A percentile compares a stretch with the other conserved stretches of the same genome.
Conservation (phyloP, 2,888 invertebrate genomes). For the Amphipyra berbera region DNA sequence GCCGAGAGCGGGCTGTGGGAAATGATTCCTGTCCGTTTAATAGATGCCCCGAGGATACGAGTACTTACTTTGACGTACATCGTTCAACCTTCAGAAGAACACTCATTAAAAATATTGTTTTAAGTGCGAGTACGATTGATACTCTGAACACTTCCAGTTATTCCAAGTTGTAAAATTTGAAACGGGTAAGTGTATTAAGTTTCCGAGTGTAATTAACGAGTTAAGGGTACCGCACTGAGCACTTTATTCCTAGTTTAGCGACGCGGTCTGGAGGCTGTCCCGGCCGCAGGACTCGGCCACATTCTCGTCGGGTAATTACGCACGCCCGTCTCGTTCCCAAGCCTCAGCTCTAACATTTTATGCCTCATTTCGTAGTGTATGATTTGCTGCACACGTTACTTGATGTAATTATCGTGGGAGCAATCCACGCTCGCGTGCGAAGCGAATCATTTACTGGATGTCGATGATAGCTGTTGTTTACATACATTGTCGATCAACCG, state of each 20-base stretch:
- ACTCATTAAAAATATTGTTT: slow-evolving; percentile 69
- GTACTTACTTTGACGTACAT: slow-evolving; percentile 71
- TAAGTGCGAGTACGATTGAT: slow-evolving; percentile 56
- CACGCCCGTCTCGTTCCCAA: slow-evolving; percentile 85
- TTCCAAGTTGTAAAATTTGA: slow-evolving; percentile 66
- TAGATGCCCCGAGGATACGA: slow-evolving; percentile 83
- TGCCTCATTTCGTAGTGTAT: slow-evolving; percentile 86
- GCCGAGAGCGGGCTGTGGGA: slow-evolving; percentile 86
- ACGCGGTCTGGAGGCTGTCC: slow-evolving; percentile 73
- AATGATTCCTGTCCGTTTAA: slow-evolving; percentile 86
- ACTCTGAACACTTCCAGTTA: slow-evolving; percentile 50
- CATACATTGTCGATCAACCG: slow-evolving; percentile 38
- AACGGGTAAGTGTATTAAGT: slow-evolving; percentile 76
- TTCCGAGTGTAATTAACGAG: slow-evolving; percentile 83
- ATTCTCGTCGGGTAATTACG: slow-evolving; percentile 88
- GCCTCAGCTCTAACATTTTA: slow-evolving; percentile 84
- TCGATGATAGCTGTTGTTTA: slow-evolving; percentile 70
- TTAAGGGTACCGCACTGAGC: slow-evolving; percentile 79
- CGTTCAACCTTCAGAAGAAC: slow-evolving; percentile 70
- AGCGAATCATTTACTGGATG: slow-evolving; percentile 70
- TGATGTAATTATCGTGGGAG: slow-evolving; percentile 86
- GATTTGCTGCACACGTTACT: slow-evolving; percentile 85
- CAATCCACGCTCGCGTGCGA: slow-evolving; percentile 74
- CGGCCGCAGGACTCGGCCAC: slow-evolving; percentile 84
- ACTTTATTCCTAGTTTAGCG: slow-evolving; percentile 85